These are phyloP conservation scores for Ctenopoma kingsleyae DNA, from an alignment of 2,797 vertebrate genomes.

Conservation along the genomic window DNA sequence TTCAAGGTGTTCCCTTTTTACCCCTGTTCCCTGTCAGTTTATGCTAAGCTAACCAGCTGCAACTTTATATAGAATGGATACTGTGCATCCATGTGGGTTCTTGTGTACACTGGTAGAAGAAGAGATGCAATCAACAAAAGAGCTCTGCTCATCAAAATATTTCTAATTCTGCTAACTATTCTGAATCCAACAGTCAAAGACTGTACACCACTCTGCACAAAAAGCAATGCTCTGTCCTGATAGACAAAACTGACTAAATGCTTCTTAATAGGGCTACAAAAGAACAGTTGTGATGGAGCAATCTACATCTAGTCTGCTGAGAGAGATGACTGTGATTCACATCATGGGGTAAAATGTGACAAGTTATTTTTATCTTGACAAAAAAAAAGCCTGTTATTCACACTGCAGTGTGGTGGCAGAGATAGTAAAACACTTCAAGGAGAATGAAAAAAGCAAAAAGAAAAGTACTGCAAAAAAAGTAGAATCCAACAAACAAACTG, in stretches of 20 bases:
- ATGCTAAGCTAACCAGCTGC: background rate
- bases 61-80: no score
- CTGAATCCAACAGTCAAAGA: no score
- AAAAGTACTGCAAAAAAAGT: no score
- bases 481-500: background rate
- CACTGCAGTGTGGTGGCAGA: background rate
- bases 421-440: background rate
- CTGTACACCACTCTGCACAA: background rate
- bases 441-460: background rate
- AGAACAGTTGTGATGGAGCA: constrained; percentile 10
- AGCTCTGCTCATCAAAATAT: no score
- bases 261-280: constrained; percentile 24
- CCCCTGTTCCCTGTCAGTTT: background rate
- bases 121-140: no score
- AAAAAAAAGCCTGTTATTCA: constrained; percentile 16
- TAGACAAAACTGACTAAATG: background rate
- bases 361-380: constrained; percentile 22
- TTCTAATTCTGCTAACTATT: no score
- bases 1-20: background rate
- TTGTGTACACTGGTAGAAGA: no score
- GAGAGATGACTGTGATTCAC: constrained; percentile 22
- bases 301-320: constrained; percentile 28
- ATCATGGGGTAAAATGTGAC: constrained; percentile 27
- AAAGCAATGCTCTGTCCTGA: background rate
- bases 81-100: no score